Conservation (phyloP, 2,113 vertebrate species). For the Nyctereutes procyonoides region DNA sequence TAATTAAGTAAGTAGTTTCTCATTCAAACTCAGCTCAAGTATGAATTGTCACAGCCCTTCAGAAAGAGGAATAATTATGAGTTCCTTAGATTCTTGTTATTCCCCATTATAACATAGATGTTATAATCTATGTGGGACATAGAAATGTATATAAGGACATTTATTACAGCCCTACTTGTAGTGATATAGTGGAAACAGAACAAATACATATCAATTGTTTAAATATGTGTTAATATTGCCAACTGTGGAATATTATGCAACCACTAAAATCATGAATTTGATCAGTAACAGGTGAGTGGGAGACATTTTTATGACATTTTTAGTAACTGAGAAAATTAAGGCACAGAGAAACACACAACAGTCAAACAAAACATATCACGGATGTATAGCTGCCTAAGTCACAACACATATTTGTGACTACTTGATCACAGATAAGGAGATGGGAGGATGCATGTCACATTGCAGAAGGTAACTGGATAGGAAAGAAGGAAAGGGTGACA, state of each 20-base stretch:
- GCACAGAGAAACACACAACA: neutral
- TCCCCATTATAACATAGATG: neutral
- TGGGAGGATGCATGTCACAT: neutral
- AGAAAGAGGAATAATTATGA: neutral
- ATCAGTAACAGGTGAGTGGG: too few species aligned
- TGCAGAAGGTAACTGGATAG: neutral
- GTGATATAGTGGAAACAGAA: neutral
- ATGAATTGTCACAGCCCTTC: neutral
- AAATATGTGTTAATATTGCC: neutral
- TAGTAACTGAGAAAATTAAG: neutral
- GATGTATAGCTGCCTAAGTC: neutral
- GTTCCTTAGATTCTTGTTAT: neutral
- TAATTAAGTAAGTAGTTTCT: neutral
- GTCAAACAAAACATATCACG: neutral
- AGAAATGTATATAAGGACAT: neutral
- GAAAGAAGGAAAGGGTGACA: neutral
- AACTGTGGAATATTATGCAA: neutral
- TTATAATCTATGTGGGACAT: neutral
- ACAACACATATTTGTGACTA: neutral
- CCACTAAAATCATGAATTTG: neutral
- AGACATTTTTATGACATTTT: neutral
- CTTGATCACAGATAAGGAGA: neutral
- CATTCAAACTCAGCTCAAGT: neutral
- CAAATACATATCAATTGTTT: neutral
- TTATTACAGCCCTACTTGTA: neutral